Base-by-base conservation (phyloP, 2,797 vertebrate genomes). In the Heliangelus exortis region DNA sequence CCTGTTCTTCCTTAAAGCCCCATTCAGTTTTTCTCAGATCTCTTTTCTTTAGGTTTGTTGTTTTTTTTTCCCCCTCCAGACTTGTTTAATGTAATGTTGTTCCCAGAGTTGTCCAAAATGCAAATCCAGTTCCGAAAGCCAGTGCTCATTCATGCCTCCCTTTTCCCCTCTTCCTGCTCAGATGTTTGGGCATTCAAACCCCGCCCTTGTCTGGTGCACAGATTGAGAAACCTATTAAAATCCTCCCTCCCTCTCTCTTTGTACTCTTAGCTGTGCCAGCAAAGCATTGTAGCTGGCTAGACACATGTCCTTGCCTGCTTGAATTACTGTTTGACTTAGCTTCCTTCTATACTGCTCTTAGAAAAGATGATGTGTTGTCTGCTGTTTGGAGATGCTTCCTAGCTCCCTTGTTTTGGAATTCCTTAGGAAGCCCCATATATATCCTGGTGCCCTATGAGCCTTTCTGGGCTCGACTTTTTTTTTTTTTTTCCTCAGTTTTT, bases 401-500 rank as follows among this genome's bases (percentile, higher is more conserved):
- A 36, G 51, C 53, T 63, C 58, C 43, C 22, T 55, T 17, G 36
- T 47, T 69, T 59, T 82, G 55, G 23, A 65, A 65, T 75, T 48
- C 71, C 68, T 65, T 13, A 34, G 50, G 71, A 59, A 90, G 55
- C 23, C 53, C 26, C 58, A 12, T 0, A 0, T 6, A 2, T 39
- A 14, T 72, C 62, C 47, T 80, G n/a, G 25, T 80, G 50, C 41
- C 6, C 0, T 25, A 15, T 28, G 26, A 84, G 48, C 47, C 39
- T 34, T 83, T 81, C 51, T 47, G 48, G 53, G 36, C 39, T 41
- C 39, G 41, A 41, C 11, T 39, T 41, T 41, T 41, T 41, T 41
- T 41, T 39, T 72, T 66, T 66, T 81, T 75, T 75, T 58, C 72
- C 90, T 89, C 45, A 41, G 2, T 28, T 47, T 82, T 53, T 16